Base-by-base conservation (phyloP, 2,888 invertebrate genomes). In the Pseudococcus viburni region DNA sequence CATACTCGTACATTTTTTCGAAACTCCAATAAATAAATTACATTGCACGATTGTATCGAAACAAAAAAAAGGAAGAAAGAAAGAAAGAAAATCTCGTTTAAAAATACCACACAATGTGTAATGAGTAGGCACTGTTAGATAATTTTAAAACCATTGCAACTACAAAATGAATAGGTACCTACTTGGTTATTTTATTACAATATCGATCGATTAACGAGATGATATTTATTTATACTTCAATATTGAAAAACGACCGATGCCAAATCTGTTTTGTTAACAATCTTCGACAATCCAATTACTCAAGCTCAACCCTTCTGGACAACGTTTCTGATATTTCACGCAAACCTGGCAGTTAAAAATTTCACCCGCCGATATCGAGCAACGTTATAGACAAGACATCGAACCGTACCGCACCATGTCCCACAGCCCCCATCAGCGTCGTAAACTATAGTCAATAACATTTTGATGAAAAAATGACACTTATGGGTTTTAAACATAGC, bases 201-300 rank as follows among this genome's bases (percentile, higher is more conserved):
- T 83, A 83, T 83, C 17, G 80, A 83, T 83, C 19, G 80, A 19
- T 83, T 46, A 8, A 77, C 77, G 19, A 83, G 80, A 77, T 42
- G 80, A 83, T 83, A 83, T 83, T 42, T 80, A 80, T 19, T 26
- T 46, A 64, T 42, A 9, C 5, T 8, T 19, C 12, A n/a, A 83
- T 83, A 73, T 73, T 73, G 33, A 73, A 73, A 59, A 26, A 73
- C 80, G 19, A 83, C 46, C 9, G 46, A 46, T 46, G 80, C 46
- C 46, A 83, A 83, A 83, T 83, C 80, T 83, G 19, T 83, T 33
- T 83, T 83, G 80, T 83, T 46, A 46, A 83, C 46, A 46, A 46
- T 83, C 19, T 83, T 83, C 42, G 80, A 46, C 80, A 83, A 83
- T 83, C 46, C 42, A 46, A 83, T 83, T 46, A 83, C 46, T 19